Conservation (phyloP, 2,888 invertebrate species). For the Reticulitermes lucifugus region DNA sequence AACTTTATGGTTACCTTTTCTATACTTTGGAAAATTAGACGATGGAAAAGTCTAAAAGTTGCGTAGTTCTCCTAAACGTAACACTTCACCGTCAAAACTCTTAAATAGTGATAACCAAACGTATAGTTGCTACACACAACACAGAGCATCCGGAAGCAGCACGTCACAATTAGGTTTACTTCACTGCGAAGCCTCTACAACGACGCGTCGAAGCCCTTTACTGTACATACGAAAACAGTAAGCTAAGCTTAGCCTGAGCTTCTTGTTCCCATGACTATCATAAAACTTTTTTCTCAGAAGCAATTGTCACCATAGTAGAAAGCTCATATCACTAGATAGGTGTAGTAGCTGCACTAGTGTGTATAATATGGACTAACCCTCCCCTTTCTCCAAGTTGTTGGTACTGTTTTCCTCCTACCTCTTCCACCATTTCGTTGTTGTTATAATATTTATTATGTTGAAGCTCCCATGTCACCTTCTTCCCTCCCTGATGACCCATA, state of each 20-base stretch:
- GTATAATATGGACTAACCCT: conserved; percentile 42
- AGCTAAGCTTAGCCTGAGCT: conserved; percentile 22
- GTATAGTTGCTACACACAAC: not conserved
- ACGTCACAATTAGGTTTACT: not conserved
- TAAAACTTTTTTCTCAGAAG: conserved; percentile 64
- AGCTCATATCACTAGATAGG: conserved; percentile 44
- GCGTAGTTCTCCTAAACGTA: too few relatives aligned
- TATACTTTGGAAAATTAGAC: too few relatives aligned
- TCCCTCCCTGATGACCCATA: conserved; percentile 49
- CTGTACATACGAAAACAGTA: not conserved
- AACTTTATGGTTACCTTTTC: too few relatives aligned
- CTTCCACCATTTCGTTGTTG: conserved; percentile 60
- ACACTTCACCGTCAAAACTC: too few relatives aligned
- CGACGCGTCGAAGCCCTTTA: conserved; percentile 22
- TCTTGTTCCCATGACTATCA: conserved; percentile 59
- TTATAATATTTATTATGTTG: conserved; percentile 67
- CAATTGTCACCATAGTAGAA: conserved; percentile 52
- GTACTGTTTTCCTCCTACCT: conserved; percentile 47
- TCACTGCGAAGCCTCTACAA: conserved; percentile 23
- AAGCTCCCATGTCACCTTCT: conserved; percentile 62
- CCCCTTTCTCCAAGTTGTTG: conserved; percentile 21
- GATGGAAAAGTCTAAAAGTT: too few relatives aligned
- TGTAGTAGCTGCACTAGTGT: conserved; percentile 32
- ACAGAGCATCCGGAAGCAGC: not conserved
- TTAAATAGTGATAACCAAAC: too few relatives aligned